Base-by-base conservation (phyloP, 2,797 vertebrate species). In the Lates japonicus region DNA sequence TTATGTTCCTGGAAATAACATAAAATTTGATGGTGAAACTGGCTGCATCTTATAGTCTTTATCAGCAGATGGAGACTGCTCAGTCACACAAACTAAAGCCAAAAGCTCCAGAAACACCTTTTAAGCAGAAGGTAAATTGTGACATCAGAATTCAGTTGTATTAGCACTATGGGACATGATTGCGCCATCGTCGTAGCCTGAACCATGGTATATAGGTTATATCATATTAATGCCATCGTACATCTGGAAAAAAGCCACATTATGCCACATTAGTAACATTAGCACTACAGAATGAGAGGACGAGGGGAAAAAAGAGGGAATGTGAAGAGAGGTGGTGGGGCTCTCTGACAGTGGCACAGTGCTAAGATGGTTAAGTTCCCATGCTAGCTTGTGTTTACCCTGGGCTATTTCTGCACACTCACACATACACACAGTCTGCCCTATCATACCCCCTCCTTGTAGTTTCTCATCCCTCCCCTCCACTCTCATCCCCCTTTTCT, bases 401-500 rank as follows among this genome's bases (percentile, higher is more conserved):
- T 93, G 93, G 92, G 95, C 96, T 97, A 96, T 97, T 97, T 97
- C 94, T 93, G 95, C 88, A 90, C 95, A 93, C 94, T 92, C 94
- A 91, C 94, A 95, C 93, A 92, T 88, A 91, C 87, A 86, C 92
- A 89, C 76, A 62, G 70, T 92, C 93, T 95, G 94, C 84, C 92
- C 91, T 95, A 86, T 96, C 94, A 89, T 95, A 95, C 91, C 95
- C 95, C 95, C 94, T 95, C 88, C 82, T 90, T 88, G 87, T 96
- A 94, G 95, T 94, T 96, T 94, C 95, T 96, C 94, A 92, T 91
- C 87, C 88, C 87, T 90, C 70, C 82, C 63, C 95, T 92, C 93
- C 92, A 93, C 88, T 92, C 94, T 95, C 96, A 94, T 89, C 86
- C 81, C 85, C 86, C 69, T 88, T 94, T 92, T 61, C 69, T 74